A percentile compares a stretch with the other conserved stretches of the same genome.
These are phyloP conservation scores for Pelecanus crispus DNA, from an alignment of 2,113 vertebrate species.

Conservation along the genomic window DNA sequence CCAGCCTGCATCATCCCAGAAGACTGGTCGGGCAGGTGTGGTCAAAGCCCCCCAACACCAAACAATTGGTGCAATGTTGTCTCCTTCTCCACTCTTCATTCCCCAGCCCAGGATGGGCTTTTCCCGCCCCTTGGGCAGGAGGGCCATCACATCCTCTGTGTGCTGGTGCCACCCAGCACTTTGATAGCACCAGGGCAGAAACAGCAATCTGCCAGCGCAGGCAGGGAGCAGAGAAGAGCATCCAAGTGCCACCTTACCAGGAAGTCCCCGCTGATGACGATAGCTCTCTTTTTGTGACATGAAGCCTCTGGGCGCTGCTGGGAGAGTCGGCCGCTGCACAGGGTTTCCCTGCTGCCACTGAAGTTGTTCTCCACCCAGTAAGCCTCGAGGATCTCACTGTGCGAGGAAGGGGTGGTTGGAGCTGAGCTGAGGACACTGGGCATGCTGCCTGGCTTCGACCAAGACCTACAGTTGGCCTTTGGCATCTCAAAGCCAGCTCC, in stretches of 20 bases:
- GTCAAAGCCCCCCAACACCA: neutral
- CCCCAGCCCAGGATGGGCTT: neutral
- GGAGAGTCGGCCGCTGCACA: constrained; percentile 30
- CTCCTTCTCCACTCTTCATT: neutral
- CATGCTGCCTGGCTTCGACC: fast-evolving
- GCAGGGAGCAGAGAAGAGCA: neutral
- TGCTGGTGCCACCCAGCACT: neutral
- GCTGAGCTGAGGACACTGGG: neutral
- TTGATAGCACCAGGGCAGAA: neutral
- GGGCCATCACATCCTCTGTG: fast-evolving
- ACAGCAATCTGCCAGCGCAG: neutral
- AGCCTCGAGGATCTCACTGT: constrained; percentile 79
- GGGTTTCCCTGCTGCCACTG: neutral
- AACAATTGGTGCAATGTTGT: neutral
- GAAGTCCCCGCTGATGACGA: constrained; percentile 84
- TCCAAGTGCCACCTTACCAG: constrained; percentile 75
- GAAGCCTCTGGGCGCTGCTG: neutral
- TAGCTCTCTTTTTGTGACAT: constrained; percentile 56
- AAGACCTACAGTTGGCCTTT: neutral
- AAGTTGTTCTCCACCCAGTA: constrained; percentile 53
- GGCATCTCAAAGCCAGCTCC: neutral
- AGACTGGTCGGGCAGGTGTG: neutral
- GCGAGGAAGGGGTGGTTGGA: neutral
- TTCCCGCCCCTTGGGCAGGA: neutral
- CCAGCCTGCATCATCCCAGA: neutral